Conservation (phyloP, 2,113 vertebrate species). For the Tor tambroides region DNA sequence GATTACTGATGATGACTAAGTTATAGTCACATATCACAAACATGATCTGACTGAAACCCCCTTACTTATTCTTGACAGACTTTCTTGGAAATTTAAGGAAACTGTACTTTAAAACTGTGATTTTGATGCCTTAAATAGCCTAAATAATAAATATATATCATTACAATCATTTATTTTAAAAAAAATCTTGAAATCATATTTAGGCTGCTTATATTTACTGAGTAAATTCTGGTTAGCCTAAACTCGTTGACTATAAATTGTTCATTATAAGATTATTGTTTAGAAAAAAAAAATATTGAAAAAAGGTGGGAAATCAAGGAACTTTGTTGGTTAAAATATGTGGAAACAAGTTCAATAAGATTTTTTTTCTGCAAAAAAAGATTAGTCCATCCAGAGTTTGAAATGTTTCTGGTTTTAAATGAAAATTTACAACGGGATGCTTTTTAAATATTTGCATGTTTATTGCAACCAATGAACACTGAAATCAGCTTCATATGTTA, state of each 20-base stretch:
- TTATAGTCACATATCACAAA: not conserved
- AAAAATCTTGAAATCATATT: not conserved
- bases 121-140: not conserved
- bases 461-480: conserved; percentile 65
- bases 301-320: too few species aligned
- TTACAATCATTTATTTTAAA: not conserved
- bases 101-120: not conserved
- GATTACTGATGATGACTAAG: not conserved
- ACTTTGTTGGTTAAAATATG: not conserved
- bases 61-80: not conserved
- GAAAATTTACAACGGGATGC: conserved; percentile 4
- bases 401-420: not conserved
- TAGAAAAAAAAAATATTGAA: too few species aligned
- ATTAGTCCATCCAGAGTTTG: not conserved
- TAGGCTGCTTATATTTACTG: too few species aligned
- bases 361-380: not conserved
- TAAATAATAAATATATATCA: not conserved
- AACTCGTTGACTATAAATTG: too few species aligned
- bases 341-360: not conserved
- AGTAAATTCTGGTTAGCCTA: too few species aligned
- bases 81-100: not conserved
- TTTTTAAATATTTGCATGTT: conserved; percentile 55
- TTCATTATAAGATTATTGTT: too few species aligned
- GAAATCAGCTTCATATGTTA: conserved; percentile 26
- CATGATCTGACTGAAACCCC: not conserved